Evolutionary conservation across 2,113 vertebrate species (phyloP).

Genomic region (Recurvirostra avosetta): DNA sequence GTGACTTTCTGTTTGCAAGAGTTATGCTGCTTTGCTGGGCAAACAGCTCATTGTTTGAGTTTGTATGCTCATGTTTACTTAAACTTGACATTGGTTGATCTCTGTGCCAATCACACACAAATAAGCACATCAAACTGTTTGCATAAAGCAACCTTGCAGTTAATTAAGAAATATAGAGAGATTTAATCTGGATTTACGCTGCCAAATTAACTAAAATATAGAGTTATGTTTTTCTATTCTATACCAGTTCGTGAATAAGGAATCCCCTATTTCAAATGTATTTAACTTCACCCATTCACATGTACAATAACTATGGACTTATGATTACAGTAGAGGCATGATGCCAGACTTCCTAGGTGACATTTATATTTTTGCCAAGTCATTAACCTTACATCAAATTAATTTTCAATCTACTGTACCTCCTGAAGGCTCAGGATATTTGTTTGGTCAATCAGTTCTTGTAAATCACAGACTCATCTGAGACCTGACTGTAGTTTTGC

Average conservation of each 20-base stretch:
- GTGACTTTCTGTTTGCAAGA: conserved; percentile 41
- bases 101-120: conserved; percentile 29
- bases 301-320: background rate
- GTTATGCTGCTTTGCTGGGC: conserved; percentile 9
- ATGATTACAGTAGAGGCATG: background rate
- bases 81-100: conserved; percentile 23
- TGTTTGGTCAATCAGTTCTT: background rate
- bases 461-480: background rate
- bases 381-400: conserved; percentile 4
- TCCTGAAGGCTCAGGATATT: background rate
- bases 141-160: background rate
- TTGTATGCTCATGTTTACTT: background rate
- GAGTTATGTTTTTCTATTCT: background rate
- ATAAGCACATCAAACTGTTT: conserved; percentile 12
- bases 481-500: background rate
- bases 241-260: background rate
- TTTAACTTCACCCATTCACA: background rate
- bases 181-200: background rate
- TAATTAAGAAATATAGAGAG: conserved; percentile 19
- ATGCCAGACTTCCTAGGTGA: background rate
- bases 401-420: background rate
- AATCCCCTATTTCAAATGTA: background rate
- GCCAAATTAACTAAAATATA: background rate
- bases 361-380: background rate
- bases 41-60: conserved; percentile 51